Evolutionary conservation across 2,797 vertebrate species (phyloP).

Genomic region (Amblyraja radiata): DNA sequence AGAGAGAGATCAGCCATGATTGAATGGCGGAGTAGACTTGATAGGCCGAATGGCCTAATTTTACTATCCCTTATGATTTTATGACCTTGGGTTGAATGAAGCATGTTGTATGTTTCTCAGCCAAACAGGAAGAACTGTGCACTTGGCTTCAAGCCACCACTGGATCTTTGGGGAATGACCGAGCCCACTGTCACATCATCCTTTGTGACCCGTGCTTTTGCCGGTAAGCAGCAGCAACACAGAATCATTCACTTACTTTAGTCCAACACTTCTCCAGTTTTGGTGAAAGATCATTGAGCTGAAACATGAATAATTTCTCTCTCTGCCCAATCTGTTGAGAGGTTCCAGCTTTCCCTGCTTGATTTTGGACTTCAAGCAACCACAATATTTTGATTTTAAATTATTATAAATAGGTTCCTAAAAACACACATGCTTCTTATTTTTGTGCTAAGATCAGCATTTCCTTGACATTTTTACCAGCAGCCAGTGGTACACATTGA

Average conservation of each 20-base stretch:
- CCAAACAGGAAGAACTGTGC: neutral
- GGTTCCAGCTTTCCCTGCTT: too few relatives aligned
- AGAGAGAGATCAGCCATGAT: too few relatives aligned
- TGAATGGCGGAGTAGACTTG: too few relatives aligned
- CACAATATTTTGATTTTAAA: too few relatives aligned
- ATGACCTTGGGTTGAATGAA: neutral
- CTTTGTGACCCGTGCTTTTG: neutral
- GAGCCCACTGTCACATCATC: neutral
- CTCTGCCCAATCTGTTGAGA: too few relatives aligned
- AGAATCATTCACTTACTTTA: neutral
- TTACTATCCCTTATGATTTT: too few relatives aligned
- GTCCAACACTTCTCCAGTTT: too few relatives aligned
- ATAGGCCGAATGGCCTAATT: too few relatives aligned
- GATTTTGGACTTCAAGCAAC: too few relatives aligned
- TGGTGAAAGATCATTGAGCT: too few relatives aligned
- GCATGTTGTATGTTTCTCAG: neutral
- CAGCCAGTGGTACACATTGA: neutral
- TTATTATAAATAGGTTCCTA: neutral
- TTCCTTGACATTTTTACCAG: neutral
- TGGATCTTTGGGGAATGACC: neutral
- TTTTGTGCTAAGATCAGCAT: neutral
- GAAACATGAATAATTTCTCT: too few relatives aligned
- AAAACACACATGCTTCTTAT: neutral
- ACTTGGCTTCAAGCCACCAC: neutral
- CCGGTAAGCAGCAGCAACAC: neutral